Percentiles rank a stretch among this genome's conserved stretches.
phyloP scores from a whole-genome alignment of 2,797 vertebrate genomes.

The Alauda arvensis region DNA sequence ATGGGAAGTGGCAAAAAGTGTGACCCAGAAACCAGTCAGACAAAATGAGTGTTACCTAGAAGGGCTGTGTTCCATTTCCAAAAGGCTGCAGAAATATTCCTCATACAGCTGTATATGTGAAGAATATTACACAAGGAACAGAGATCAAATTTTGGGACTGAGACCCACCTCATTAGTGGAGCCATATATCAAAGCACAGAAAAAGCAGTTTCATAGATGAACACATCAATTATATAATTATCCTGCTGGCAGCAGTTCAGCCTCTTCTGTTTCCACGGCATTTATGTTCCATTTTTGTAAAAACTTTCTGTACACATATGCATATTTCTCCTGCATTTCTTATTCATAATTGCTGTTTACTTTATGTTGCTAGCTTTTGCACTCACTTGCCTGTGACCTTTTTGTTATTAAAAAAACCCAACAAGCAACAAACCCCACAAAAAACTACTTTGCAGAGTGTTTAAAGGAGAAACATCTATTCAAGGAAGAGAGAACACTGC shows the following conservation, averaged over 20 bases:
- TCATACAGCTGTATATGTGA: neutral
- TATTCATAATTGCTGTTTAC: neutral
- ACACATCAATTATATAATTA: constrained; percentile 40
- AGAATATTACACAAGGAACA: neutral
- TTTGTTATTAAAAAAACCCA: neutral
- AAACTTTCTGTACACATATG: neutral
- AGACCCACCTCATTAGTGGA: constrained; percentile 19
- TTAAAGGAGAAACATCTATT: neutral
- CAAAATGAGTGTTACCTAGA: rapidly evolving
- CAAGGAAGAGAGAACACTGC: neutral
- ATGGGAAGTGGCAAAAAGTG: neutral
- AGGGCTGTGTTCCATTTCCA: neutral
- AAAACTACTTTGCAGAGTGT: neutral
- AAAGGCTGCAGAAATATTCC: neutral
- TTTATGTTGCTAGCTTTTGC: neutral
- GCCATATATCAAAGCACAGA: constrained; percentile 22
- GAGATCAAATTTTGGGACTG: neutral
- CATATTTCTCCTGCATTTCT: neutral
- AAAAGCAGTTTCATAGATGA: neutral
- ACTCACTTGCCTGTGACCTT: neutral
- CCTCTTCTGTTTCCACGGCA: neutral
- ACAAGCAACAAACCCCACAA: neutral
- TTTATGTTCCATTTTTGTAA: constrained; percentile 26
- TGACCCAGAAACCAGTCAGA: neutral
- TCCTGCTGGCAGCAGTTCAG: constrained; percentile 1